Evolutionary conservation across 2,888 invertebrate species (phyloP).

Genomic region (Neelides folsomi): DNA sequence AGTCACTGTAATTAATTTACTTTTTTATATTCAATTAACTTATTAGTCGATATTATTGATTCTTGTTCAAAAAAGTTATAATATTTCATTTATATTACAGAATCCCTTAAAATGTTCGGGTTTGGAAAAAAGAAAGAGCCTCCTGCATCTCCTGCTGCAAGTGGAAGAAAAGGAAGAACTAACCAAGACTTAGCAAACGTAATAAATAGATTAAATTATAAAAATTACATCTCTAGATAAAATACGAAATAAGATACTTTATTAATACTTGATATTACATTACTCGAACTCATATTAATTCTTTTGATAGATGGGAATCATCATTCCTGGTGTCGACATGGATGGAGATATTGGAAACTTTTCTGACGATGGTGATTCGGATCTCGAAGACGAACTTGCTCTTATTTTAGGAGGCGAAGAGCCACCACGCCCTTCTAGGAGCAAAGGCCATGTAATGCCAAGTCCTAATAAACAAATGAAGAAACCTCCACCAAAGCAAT

Average conservation of each 20-base stretch:
- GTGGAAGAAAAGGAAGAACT: conserved; percentile 20
- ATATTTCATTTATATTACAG: too few relatives aligned
- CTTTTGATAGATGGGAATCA: conserved; percentile 54
- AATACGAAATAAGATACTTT: background rate
- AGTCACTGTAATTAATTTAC: too few relatives aligned
- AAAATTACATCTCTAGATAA: conserved; percentile 35
- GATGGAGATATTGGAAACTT: conserved; percentile 44
- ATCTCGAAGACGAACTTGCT: conserved; percentile 73
- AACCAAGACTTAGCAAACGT: conserved; percentile 4
- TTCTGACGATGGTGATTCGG: conserved; percentile 54
- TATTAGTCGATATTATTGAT: too few relatives aligned
- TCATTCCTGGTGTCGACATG: conserved; percentile 50
- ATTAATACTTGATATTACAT: background rate
- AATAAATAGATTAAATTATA: conserved; percentile 12
- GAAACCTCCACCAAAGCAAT: background rate
- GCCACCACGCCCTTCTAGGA: background rate
- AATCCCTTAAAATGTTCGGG: conserved; percentile 35
- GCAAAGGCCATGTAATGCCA: background rate
- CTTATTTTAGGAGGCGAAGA: conserved; percentile 43
- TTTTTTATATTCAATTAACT: too few relatives aligned
- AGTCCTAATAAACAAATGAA: background rate
- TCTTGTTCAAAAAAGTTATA: too few relatives aligned
- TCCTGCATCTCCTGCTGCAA: conserved; percentile 32
- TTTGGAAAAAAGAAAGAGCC: conserved; percentile 36
- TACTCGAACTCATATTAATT: background rate